These are phyloP conservation scores for Pogonognathellus flavescens DNA, from an alignment of 1,140 invertebrate genomes.

Conservation along the genomic window DNA sequence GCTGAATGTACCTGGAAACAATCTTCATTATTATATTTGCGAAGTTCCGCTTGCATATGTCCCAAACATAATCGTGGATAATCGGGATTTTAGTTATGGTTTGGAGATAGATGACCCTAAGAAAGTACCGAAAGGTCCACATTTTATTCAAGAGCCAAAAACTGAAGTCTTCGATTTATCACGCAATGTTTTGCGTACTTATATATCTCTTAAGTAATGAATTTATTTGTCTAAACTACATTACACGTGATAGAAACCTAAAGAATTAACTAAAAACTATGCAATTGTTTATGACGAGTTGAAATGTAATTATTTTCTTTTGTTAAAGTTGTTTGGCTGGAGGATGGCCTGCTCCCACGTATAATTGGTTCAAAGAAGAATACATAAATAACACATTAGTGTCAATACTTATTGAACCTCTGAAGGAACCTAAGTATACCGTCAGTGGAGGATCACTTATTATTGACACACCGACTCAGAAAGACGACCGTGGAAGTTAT, in stretches of 20 bases:
- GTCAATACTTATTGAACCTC: slow-evolving; percentile 81
- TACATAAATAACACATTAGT: slow-evolving; percentile 83
- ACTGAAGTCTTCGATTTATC: slow-evolving; percentile 86
- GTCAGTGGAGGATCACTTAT: slow-evolving; percentile 92
- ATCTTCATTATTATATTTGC: slow-evolving; percentile 87
- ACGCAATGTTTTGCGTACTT: slow-evolving; percentile 73
- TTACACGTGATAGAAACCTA: no score
- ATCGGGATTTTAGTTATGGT: slow-evolving; percentile 87
- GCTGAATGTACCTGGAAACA: slow-evolving; percentile 81
- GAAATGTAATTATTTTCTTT: slow-evolving; percentile 30
- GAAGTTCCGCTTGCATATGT: slow-evolving; percentile 81
- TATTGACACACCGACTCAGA: slow-evolving; percentile 87
- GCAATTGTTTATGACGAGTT: slow-evolving; percentile 18
- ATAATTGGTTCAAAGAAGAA: slow-evolving; percentile 92
- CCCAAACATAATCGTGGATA: slow-evolving; percentile 76
- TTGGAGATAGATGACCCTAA: slow-evolving; percentile 80
- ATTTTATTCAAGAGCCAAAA: slow-evolving; percentile 87
- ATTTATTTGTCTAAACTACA: neutral
- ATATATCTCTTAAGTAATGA: slow-evolving; percentile 60
- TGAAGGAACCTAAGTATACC: slow-evolving; percentile 82
- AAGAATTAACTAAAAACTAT: no score
- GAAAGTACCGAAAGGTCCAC: slow-evolving; percentile 87
- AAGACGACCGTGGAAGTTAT: slow-evolving; percentile 86
- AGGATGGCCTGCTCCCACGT: slow-evolving; percentile 90
- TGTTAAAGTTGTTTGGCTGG: slow-evolving; percentile 81